Evolutionary conservation across 2,797 vertebrate species (phyloP).

Genomic region (Fistularia commersonii): DNA sequence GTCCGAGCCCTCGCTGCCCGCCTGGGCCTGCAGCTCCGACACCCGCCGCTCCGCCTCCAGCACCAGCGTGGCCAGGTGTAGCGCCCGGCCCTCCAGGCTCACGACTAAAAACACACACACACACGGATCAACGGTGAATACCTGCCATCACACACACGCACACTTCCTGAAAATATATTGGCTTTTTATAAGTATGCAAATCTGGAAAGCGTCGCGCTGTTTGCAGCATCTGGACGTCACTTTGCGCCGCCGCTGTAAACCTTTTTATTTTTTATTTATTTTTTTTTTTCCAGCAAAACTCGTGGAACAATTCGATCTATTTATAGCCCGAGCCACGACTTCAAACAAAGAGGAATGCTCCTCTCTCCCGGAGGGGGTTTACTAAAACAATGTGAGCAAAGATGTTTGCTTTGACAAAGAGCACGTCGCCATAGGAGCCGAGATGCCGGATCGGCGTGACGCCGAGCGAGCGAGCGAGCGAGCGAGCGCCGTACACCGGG

Average conservation of each 20-base stretch:
- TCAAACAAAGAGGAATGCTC: constrained; percentile 41
- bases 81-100: constrained; percentile 83
- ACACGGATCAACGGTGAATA: constrained; percentile 17
- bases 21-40: constrained; percentile 79
- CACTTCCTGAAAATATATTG: too few relatives aligned
- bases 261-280: too few relatives aligned
- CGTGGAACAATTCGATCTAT: constrained; percentile 47
- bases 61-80: constrained; percentile 84
- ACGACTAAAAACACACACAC: constrained; percentile 68
- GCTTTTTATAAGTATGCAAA: too few relatives aligned
- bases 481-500: too few relatives aligned
- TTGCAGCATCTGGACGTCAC: too few relatives aligned
- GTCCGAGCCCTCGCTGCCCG: constrained; percentile 77
- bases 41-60: constrained; percentile 86
- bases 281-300: constrained; percentile 41
- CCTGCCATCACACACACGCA: too few relatives aligned
- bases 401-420: constrained; percentile 37
- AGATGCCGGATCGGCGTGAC: too few relatives aligned
- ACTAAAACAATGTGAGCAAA: constrained; percentile 38
- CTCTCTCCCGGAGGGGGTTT: constrained; percentile 24
- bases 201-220: too few relatives aligned
- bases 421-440: too few relatives aligned
- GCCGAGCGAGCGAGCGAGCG: too few relatives aligned
- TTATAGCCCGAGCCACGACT: constrained; percentile 26
- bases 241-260: too few relatives aligned